Conservation (phyloP, 2,797 vertebrate genomes). For the Phyllotis vaccarum region DNA sequence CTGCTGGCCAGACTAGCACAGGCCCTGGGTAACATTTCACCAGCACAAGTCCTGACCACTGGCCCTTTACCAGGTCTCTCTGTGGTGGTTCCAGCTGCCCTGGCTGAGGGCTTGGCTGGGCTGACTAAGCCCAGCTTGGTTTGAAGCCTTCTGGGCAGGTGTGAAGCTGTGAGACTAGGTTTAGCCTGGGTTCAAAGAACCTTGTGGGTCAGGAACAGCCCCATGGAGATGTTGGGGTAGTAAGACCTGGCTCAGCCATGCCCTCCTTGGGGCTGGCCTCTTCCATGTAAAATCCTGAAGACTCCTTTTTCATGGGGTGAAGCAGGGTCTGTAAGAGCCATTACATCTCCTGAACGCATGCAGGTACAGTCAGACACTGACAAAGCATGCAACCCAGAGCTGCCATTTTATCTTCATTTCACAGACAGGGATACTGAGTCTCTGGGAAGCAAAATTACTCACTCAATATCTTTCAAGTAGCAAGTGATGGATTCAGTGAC, state of each 20-base stretch:
- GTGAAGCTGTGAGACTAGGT: background rate
- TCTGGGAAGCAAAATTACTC: background rate
- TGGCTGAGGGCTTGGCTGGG: background rate
- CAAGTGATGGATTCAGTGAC: background rate
- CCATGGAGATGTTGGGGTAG: background rate
- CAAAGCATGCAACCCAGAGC: background rate
- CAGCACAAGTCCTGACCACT: background rate
- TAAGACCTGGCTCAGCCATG: background rate
- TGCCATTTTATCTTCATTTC: background rate
- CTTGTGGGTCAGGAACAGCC: background rate
- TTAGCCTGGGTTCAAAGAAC: background rate
- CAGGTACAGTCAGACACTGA: background rate
- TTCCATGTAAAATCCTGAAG: background rate
- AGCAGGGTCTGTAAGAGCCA: background rate
- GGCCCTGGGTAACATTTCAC: background rate
- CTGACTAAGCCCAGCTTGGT: background rate
- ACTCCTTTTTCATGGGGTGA: background rate
- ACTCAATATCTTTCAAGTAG: background rate
- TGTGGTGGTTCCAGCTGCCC: background rate
- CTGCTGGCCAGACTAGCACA: background rate
- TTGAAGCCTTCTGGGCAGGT: accelerated
- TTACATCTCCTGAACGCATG: background rate
- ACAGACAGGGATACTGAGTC: background rate
- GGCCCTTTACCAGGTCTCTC: accelerated
- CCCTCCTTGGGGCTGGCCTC: background rate